Evolutionary conservation across 2,888 invertebrate genomes (phyloP), one percentile per base, ranked within the genome.

Genomic region (Biston betularia): DNA sequence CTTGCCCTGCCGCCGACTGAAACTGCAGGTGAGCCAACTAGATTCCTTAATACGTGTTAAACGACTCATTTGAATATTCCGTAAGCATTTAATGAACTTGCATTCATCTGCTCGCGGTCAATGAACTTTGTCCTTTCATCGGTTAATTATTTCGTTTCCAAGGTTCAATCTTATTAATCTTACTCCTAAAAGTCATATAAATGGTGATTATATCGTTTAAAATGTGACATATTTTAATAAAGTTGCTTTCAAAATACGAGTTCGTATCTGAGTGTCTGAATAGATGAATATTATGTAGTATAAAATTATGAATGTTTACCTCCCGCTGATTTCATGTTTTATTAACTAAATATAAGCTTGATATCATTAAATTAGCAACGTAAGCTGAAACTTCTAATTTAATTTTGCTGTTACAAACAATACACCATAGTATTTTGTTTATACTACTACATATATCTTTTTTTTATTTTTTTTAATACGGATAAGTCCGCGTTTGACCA

Each of bases 21-120:
- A 74, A 70, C 82, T 65, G 79, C 90, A 86, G 92, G 92, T 93
- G 78, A 89, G 89, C 78, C 62, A 6, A 44, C 50, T 60, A 60
- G 46, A 59, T 58, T 53, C 46, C 45, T 38, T 11, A 40, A 53
- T 45, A 52, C 45, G 52, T 58, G 50, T 61, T 14, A 52, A 60
- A 42, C 56, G n/a, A 49, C 54, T 55, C 45, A 65, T 71, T 65
- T 12, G 65, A 70, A 68, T 68, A 72, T 75, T 74, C 72, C 45
- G 63, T 77, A 74, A 76, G 67, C 69, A 73, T 73, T 8, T 38
- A 38, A 14, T 78, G 77, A 79, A 78, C 79, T 79, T 79, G 77
- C 76, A 74, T 72, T 75, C 61, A 58, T 49, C 63, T 71, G 63
- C 24, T 52, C 64, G 70, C 68, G 82, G 82, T 84, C 83, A 71